Evolutionary conservation across 2,797 vertebrate species (phyloP).

Genomic region (Falco rusticolus): DNA sequence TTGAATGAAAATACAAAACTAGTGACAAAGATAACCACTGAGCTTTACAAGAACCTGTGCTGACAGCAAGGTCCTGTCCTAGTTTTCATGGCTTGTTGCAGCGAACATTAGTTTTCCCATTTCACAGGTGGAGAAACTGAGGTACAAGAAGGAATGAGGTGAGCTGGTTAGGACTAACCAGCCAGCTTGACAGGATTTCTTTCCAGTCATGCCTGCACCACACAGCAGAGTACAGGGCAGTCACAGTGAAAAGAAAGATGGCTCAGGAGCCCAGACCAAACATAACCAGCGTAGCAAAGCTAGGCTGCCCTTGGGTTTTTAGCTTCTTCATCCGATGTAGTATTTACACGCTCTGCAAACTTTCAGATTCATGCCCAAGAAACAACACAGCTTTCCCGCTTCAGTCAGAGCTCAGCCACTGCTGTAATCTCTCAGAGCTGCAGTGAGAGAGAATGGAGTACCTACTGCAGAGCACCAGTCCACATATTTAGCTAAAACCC

Average conservation of each 20-base stretch:
- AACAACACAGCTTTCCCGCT: neutral
- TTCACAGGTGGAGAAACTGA: neutral
- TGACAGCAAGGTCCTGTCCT: neutral
- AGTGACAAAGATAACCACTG: neutral
- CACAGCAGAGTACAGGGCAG: neutral
- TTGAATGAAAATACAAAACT: neutral
- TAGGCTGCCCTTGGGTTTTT: neutral
- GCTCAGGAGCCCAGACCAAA: neutral
- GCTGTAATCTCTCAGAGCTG: neutral
- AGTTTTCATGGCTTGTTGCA: neutral
- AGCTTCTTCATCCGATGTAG: neutral
- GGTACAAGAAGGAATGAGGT: neutral
- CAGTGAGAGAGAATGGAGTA: neutral
- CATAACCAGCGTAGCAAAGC: neutral
- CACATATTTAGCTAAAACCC: neutral
- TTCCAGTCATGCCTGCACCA: neutral
- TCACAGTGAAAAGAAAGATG: neutral
- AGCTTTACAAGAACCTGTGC: neutral
- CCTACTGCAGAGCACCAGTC: neutral
- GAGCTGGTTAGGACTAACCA: neutral
- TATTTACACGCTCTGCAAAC: neutral
- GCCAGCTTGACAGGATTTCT: neutral
- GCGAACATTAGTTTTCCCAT: neutral
- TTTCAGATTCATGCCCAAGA: neutral
- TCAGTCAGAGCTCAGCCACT: neutral